phyloP scores from a whole-genome alignment of 1,140 invertebrate genomes.

The Drosophila lini region DNA sequence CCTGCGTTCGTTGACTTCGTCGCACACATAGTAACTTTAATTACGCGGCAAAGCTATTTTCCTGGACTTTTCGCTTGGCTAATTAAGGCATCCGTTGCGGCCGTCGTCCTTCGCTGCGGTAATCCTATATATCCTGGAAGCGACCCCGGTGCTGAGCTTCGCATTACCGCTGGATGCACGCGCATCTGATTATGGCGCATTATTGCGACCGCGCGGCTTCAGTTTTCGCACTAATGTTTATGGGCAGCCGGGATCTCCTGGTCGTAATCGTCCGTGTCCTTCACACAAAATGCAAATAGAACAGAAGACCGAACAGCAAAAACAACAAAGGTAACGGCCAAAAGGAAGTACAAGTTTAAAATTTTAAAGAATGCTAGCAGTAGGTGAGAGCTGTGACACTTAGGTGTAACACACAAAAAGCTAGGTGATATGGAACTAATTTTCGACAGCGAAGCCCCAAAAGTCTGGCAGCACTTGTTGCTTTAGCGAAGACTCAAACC shows the following conservation, averaged over 20 bases:
- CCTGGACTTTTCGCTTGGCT: constrained; percentile 10
- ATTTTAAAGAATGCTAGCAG: background rate
- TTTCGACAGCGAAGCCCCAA: too few species aligned
- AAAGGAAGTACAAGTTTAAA: background rate
- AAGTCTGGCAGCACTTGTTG: too few species aligned
- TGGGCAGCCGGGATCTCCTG: background rate
- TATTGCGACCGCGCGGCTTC: constrained; percentile 5
- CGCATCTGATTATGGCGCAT: constrained; percentile 35
- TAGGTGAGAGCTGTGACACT: background rate
- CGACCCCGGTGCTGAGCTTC: constrained; percentile 33
- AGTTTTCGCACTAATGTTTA: constrained; percentile 16
- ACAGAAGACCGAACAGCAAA: background rate
- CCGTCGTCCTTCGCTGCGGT: constrained; percentile 27
- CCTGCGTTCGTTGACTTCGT: constrained; percentile 55
- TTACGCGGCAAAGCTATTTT: constrained; percentile 27
- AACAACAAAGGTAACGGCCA: background rate
- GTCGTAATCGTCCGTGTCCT: constrained; percentile 3
- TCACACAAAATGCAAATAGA: background rate
- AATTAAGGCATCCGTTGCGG: constrained; percentile 16
- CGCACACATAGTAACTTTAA: constrained; percentile 22
- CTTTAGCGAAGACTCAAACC: too few species aligned
- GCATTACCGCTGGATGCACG: constrained; percentile 36
- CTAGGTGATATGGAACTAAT: background rate
- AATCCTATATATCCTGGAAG: constrained; percentile 43
- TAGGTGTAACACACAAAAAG: background rate